phyloP scores from a whole-genome alignment of 2,113 vertebrate genomes.

The Laterallus jamaicensis region DNA sequence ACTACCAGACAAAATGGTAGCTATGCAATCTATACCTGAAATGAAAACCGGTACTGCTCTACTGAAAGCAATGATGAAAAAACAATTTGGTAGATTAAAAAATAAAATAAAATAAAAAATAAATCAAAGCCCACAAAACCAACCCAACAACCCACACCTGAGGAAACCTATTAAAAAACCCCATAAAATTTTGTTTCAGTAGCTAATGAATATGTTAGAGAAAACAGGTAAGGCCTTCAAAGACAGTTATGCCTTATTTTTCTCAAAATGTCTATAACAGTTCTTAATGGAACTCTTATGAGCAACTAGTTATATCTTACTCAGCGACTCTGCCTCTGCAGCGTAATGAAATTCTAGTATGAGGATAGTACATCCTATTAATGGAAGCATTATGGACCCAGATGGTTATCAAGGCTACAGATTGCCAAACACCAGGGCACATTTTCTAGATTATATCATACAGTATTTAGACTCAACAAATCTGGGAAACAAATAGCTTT shows the following conservation, averaged over 20 bases:
- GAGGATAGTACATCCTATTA: conserved; percentile 30
- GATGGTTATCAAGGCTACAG: conserved; percentile 46
- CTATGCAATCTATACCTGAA: conserved; percentile 32
- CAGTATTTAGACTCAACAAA: conserved; percentile 34
- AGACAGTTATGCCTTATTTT: conserved; percentile 36
- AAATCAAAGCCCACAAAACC: too few relatives aligned
- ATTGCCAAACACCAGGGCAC: background rate
- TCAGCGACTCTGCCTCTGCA: background rate
- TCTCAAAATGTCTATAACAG: background rate
- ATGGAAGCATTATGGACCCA: conserved; percentile 42
- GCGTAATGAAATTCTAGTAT: conserved; percentile 35
- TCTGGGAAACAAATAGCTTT: background rate
- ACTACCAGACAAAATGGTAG: conserved; percentile 23
- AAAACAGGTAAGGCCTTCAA: conserved; percentile 9
- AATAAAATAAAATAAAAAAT: too few relatives aligned
- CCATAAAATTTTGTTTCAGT: background rate
- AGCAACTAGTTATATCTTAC: conserved; percentile 38
- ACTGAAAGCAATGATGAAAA: conserved; percentile 58
- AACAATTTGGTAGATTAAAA: conserved; percentile 41
- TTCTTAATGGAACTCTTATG: conserved; percentile 25
- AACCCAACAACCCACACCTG: background rate
- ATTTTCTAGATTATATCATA: conserved; percentile 33
- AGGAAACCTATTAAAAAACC: background rate
- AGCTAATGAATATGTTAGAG: background rate
- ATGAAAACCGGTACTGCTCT: conserved; percentile 68